A percentile compares a stretch with the other conserved stretches of the same genome.
Conservation (phyloP, 2,888 invertebrate species). For the Temnothorax ravouxi region DNA sequence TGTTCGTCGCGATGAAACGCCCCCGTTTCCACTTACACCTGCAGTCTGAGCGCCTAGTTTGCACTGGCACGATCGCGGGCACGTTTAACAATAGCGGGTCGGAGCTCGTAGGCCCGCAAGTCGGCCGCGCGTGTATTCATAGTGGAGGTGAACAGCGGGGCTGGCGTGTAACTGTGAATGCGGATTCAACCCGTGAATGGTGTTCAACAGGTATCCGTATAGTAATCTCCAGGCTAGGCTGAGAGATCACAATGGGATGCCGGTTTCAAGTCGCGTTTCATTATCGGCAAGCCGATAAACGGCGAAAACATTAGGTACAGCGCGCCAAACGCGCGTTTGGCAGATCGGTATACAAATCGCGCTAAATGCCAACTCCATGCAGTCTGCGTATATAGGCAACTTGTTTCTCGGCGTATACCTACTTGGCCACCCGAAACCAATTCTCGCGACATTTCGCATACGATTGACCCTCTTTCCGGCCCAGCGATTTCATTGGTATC, state of each 20-base stretch:
- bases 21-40: slow-evolving; percentile 39
- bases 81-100: slow-evolving; percentile 36
- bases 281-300: slow-evolving; percentile 42
- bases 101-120: slow-evolving; percentile 18
- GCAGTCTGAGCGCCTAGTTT: slow-evolving; percentile 2
- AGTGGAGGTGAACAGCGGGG: background rate
- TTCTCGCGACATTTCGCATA: slow-evolving; percentile 26
- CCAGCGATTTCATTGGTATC: background rate
- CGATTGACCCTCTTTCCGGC: background rate
- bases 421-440: background rate
- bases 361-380: slow-evolving; percentile 6
- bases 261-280: slow-evolving; percentile 30
- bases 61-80: background rate
- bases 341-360: slow-evolving; percentile 9
- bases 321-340: background rate
- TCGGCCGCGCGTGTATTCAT: slow-evolving; percentile 26
- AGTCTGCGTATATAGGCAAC: background rate
- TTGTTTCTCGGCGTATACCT: background rate
- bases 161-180: slow-evolving; percentile 28
- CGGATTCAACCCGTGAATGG: slow-evolving; percentile 29
- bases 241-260: slow-evolving; percentile 44
- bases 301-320: background rate
- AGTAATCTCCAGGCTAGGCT: slow-evolving; percentile 37
- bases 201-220: slow-evolving; percentile 62
- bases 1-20: slow-evolving; percentile 21